Evolutionary conservation across 2,888 invertebrate genomes (phyloP), one percentile per base, ranked within the genome.

Genomic region (Amiota communis): DNA sequence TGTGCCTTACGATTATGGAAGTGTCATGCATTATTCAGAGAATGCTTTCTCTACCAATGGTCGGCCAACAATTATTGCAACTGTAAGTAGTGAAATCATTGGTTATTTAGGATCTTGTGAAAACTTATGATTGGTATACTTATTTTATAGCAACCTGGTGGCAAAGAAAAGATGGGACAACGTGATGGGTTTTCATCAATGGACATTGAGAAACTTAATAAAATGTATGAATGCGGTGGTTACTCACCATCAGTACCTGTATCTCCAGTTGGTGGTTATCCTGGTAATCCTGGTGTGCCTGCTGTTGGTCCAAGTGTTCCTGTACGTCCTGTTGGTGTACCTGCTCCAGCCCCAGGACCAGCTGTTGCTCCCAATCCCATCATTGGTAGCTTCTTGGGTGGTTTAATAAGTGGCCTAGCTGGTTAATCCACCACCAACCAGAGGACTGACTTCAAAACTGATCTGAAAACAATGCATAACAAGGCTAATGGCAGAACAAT

Each of bases 11-110:
- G 96, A 96, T 88, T 96, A 94, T 87, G 92, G 93, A 80, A 95
- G 95, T 80, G 95, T 96, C 0, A 95, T 96, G 95, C 96, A 96
- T 86, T 96, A 96, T 88, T 95, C 95, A 0, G 91, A 92, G 23
- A 93, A 92, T 67, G 95, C 96, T 4, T 96, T 96, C 89, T 94
- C 95, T 2, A 91, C 85, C 73, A 95, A 96, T 86, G 92, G 93
- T 9, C 90, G 91, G 81, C 92, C 93, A 15, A 96, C 96, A 0
- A 94, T 96, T 70, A 90, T 93, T 51, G 90, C 95, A 0, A 93
- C 91, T 92, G 95, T 95, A 70, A 82, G 86, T 76, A 0, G 10
- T 11, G 63, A 11, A 11, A 11, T 15, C 63, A 71, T 67, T 57
- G 17, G 46, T 61, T 53, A 64, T 23, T 13, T 49, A 12, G 20